phyloP scores from a whole-genome alignment of 2,888 invertebrate genomes.

The Microctonus aethiopoides region DNA sequence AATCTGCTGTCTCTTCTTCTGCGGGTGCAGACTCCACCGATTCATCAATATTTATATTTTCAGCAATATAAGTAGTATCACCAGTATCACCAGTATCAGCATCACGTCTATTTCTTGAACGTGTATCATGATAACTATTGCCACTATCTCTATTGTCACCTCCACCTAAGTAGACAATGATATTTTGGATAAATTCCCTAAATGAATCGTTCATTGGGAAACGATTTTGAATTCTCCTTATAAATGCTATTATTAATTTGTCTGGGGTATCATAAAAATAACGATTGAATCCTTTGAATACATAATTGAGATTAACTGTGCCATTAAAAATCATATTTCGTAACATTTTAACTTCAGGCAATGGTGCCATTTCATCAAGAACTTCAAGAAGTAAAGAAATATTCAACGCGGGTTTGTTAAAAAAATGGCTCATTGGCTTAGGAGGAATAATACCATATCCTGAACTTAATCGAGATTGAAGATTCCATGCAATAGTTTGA shows the following conservation, averaged over 20 bases:
- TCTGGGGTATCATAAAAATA: slow-evolving; percentile 41
- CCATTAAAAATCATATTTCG: slow-evolving; percentile 32
- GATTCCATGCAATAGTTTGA: slow-evolving; percentile 21
- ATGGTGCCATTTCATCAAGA: slow-evolving; percentile 17
- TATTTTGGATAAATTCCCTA: not conserved
- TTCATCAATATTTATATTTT: too few relatives aligned
- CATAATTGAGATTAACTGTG: slow-evolving; percentile 36
- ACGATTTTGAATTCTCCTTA: slow-evolving; percentile 37
- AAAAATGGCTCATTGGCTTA: slow-evolving; percentile 31
- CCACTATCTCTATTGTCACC: not conserved
- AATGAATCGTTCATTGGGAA: slow-evolving; percentile 36
- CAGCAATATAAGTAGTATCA: not conserved
- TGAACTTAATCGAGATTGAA: slow-evolving; percentile 26
- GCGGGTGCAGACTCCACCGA: not conserved
- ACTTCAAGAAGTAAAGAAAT: slow-evolving; percentile 33
- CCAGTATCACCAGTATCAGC: too few relatives aligned
- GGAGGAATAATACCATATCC: slow-evolving; percentile 4
- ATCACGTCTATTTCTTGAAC: slow-evolving; percentile 1
- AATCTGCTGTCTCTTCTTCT: not conserved
- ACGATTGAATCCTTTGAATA: slow-evolving; percentile 42
- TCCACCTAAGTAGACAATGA: not conserved
- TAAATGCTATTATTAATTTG: slow-evolving; percentile 37
- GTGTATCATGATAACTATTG: not conserved
- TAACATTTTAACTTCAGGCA: slow-evolving; percentile 29
- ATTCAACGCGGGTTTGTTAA: slow-evolving; percentile 36